Percentiles rank a stretch among this genome's conserved stretches.
These are phyloP conservation scores for Corydoras maculifer DNA, from an alignment of 2,113 vertebrate species.

Conservation along the genomic window DNA sequence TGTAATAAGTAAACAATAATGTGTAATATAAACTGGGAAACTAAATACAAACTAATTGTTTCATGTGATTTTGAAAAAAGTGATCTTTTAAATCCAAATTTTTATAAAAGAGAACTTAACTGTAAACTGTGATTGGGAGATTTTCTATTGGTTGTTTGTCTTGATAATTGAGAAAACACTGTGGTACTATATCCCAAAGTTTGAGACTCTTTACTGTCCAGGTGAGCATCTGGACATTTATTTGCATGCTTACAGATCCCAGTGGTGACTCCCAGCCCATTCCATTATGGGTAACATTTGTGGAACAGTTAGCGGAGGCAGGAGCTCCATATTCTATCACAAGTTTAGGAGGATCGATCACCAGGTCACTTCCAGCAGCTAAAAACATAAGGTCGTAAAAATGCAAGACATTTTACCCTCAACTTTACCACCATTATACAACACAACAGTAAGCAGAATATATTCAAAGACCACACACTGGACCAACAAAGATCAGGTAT, in stretches of 20 bases:
- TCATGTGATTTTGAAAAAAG: not conserved
- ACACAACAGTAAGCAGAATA: no score
- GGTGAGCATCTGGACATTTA: no score
- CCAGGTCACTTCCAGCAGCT: not conserved
- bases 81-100: not conserved
- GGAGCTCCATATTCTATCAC: constrained; percentile 22
- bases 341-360: constrained; percentile 30
- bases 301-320: constrained; percentile 41
- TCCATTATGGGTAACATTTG: rapidly evolving
- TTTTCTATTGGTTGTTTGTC: no score
- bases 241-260: rapidly evolving
- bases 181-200: no score
- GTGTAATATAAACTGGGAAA: no score
- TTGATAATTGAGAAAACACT: no score
- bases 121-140: constrained; percentile 34
- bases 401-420: no score
- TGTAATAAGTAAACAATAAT: not conserved
- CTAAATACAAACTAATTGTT: no score
- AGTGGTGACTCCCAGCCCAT: constrained; percentile 34
- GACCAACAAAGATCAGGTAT: no score
- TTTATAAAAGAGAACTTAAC: constrained; percentile 45
- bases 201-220: no score
- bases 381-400: not conserved
- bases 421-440: no score
- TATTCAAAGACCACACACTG: no score